Evolutionary conservation across 2,113 vertebrate species (phyloP), one percentile per base, ranked within the genome.

Genomic region (Salvelinus fontinalis): DNA sequence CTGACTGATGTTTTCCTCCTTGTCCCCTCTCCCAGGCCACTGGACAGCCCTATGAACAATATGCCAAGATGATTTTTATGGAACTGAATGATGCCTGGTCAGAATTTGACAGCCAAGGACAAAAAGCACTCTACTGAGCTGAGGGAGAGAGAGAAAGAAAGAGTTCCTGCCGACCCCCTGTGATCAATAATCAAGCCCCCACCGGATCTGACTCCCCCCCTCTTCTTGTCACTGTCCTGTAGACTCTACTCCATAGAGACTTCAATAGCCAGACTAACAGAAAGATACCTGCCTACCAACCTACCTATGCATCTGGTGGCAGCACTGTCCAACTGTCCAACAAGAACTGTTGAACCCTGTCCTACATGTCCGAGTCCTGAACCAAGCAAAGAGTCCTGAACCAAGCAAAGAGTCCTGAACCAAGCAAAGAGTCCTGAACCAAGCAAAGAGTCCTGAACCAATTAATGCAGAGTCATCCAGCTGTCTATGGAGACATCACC

Each of bases 31-130:
- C 31, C 6, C 83, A 99, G 98, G 98, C 98, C 11, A 99, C 98
- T 2, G 98, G 97, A 79, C 94, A 99, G 90, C 97, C 97, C 9
- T 99, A 99, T 83, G 98, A 99, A 96, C 98, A 99, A 90, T 99
- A 99, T 82, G 98, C 98, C 95, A 99, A 99, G 95, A 98, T 99
- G 98, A 99, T 99, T 92, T 99, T 99, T 93, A 99, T 99, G 96
- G 98, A 99, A 92, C 91, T 99, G 73, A 99, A 99, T 24, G 97
- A 99, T 76, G 98, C 98, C 87, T 99, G 98, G 98, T 99, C 98
- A 91, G 98, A 99, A 95, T 99, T 99, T 93, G 98, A 99, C 80
- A 98, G 96, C 90, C 98, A 99, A 96, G 98, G 98, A 92, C 98
- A 97, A 89, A 99, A 99, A 89, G 91, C 98, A 44, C 94, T 99